Evolutionary conservation across 2,888 invertebrate genomes (phyloP), one percentile per base, ranked within the genome.

Genomic region (Stomorhina lunata): DNA sequence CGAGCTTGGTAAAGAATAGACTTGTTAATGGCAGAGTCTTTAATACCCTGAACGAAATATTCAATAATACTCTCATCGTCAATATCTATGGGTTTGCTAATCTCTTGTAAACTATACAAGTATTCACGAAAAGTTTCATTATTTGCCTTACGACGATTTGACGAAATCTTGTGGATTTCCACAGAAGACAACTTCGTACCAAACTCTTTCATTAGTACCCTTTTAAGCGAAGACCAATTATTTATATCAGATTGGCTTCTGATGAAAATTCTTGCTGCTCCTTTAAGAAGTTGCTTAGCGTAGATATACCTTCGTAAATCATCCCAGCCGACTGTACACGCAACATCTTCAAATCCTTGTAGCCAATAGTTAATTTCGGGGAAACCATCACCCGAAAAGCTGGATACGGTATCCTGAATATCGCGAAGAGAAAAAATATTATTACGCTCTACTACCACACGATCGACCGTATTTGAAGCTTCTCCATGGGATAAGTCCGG

Each of bases 311-410:
- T 81, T 40, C 77, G 77, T 27, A 83, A 45, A 4, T 20, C 22
- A 32, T 78, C 68, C 79, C 79, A 81, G 10, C 29, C 57, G 1
- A 79, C 66, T 7, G 65, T 72, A 9, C 25, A 32, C 20, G 81
- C 84, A 32, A 65, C 68, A 20, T 81, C 73, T 29, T 84, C 76
- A 22, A 84, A 84, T 55, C 80, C 77, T 6, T 27, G 15, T 12
- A 73, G 32, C 80, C 83, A 83, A 34, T 77, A 68, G 17, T 57
- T 43, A 43, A 80, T 20, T 22, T 80, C 77, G 6, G 76, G 76
- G 17, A 61, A 40, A 57, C 77, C 59, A 27, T 78, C 76, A 22
- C 73, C 72, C 1, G 53, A 29, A 73, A 72, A 80, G 12, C 57
- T 15, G 2, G 53, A 34, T 15, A 80, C 37, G n/a, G 63, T 53